These are phyloP conservation scores for Prionchulus punctatus DNA, from an alignment of 2,888 invertebrate species.

Conservation along the genomic window DNA sequence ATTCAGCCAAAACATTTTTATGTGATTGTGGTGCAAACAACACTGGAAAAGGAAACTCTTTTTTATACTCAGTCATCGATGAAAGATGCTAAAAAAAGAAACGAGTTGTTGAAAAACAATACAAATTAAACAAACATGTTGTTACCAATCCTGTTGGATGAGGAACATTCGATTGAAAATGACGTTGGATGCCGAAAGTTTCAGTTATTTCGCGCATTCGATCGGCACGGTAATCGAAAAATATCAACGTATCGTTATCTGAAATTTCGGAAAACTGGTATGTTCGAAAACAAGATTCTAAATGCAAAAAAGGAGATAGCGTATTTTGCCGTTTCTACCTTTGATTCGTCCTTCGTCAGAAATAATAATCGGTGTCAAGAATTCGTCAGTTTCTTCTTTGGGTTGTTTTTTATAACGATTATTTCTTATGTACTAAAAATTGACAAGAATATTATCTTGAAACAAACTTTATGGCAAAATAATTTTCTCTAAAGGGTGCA, in stretches of 20 bases:
- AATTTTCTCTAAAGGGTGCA: neutral
- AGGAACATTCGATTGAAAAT: conserved; percentile 25
- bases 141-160: conserved; percentile 21
- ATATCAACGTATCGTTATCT: conserved; percentile 37
- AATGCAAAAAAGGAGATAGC: neutral
- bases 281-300: too few species aligned
- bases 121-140: neutral
- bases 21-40: conserved; percentile 36
- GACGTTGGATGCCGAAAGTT: conserved; percentile 25
- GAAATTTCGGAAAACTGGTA: conserved; percentile 8
- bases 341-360: conserved; percentile 26
- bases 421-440: conserved; percentile 21
- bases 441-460: too few species aligned
- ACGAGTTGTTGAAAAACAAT: neutral
- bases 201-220: conserved; percentile 37
- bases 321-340: too few species aligned
- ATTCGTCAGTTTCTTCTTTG: conserved; percentile 35
- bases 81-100: conserved; percentile 16
- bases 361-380: conserved; percentile 36
- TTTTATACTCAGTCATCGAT: conserved; percentile 39
- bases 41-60: conserved; percentile 34
- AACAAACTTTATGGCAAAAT: neutral
- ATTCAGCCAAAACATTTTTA: conserved; percentile 38
- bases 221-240: conserved; percentile 38
- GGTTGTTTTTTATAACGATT: conserved; percentile 22